Evolutionary conservation across 2,888 invertebrate species (phyloP), one percentile per base, ranked within the genome.

Genomic region (Cephonodes hylas): DNA sequence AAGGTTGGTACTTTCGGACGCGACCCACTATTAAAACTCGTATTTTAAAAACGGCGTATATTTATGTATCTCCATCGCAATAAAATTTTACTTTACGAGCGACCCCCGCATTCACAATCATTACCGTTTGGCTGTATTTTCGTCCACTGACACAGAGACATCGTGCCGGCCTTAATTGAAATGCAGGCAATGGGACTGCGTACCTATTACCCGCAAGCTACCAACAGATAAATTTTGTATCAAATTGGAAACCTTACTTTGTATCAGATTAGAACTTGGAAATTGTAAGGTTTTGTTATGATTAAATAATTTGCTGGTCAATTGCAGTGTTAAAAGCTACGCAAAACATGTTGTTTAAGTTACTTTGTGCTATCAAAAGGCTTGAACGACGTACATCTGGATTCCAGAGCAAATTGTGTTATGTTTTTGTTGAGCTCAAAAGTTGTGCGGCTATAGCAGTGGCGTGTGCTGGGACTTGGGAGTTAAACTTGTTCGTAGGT

Each of bases 41-140:
- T 73, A 71, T 73, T 72, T 74, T 64, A 62, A 62, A 57, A 64
- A 60, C 69, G 63, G 67, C 72, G 71, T 69, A 70, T 68, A 70
- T 70, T 72, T 67, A 71, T 64, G 67, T 72, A 66, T 65, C 65
- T 69, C 70, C 66, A 68, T 66, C 64, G 72, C 69, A 71, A 73
- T 77, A 73, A 76, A 76, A 77, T 74, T 71, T 75, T 70, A 79
- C 73, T 79, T 75, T 72, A 77, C 67, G 70, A 63, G 62, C 64
- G 66, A 56, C 60, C 64, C 67, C 62, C 61, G 64, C 63, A 64
- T 61, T 72, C 63, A 66, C 70, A 76, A 77, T 79, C 71, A 76
- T 70, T 71, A 69, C 68, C 64, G 65, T 68, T 68, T 64, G 71
- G 63, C 66, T 67, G 72, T 74, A 73, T 75, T 76, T 73, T 71